Percentiles rank a stretch among this genome's conserved stretches.
phyloP scores from a whole-genome alignment of 2,113 vertebrate species.

The Coturnix japonica region DNA sequence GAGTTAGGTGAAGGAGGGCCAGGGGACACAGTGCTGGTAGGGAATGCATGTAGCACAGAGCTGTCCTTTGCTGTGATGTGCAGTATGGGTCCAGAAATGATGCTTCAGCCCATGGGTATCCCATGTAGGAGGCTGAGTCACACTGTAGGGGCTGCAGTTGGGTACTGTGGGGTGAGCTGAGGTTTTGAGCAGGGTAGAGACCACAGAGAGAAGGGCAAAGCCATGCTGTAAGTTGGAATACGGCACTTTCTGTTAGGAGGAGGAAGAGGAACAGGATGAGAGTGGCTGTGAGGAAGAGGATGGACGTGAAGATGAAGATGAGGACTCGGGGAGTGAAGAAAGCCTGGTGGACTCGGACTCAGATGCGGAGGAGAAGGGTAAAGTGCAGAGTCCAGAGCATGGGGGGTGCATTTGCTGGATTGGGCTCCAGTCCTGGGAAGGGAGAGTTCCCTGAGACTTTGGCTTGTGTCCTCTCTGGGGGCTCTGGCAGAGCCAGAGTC shows the following conservation, averaged over 20 bases:
- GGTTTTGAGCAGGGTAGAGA: background rate
- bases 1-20: rapidly evolving
- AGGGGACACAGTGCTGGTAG: background rate
- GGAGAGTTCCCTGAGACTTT: background rate
- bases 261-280: slow-evolving; percentile 90
- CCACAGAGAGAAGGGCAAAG: background rate
- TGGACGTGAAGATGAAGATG: slow-evolving; percentile 88
- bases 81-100: background rate
- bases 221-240: background rate
- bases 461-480: rapidly evolving
- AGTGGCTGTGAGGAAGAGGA: slow-evolving; percentile 94
- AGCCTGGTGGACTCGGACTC: slow-evolving; percentile 95
- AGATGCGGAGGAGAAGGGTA: slow-evolving; percentile 93
- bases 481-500: background rate
- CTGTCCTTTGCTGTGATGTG: background rate
- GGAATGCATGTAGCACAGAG: background rate
- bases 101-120: background rate
- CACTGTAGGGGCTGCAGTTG: background rate
- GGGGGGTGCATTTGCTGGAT: background rate
- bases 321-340: slow-evolving; percentile 92
- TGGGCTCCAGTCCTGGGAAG: background rate
- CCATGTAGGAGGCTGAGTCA: background rate
- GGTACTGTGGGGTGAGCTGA: background rate
- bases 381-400: background rate
- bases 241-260: slow-evolving; percentile 78